phyloP scores from a whole-genome alignment of 2,888 invertebrate genomes.

The Aphidoletes aphidimyza region DNA sequence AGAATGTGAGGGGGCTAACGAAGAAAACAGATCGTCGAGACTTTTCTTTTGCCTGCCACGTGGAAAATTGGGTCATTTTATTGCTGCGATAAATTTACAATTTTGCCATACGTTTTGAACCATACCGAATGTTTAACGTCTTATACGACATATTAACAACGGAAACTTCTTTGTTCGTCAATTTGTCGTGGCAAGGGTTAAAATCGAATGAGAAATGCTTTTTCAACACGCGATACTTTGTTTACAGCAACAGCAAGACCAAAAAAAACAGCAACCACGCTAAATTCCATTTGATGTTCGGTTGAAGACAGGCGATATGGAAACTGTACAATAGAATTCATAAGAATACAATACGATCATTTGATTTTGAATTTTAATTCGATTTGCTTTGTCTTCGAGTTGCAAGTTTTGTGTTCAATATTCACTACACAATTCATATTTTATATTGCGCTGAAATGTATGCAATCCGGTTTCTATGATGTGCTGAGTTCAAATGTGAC shows the following conservation, averaged over 20 bases:
- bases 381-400: neutral
- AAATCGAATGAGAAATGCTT: neutral
- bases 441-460: neutral
- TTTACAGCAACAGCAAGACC: no score
- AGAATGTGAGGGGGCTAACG: neutral
- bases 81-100: neutral
- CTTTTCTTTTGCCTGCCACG: neutral
- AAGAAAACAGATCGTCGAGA: neutral
- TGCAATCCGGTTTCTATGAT: neutral
- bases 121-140: neutral
- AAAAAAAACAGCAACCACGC: no score
- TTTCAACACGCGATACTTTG: neutral
- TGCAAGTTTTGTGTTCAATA: neutral
- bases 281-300: no score
- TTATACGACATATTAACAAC: constrained; percentile 14
- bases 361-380: neutral
- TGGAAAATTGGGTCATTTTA: constrained; percentile 22
- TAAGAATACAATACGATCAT: no score
- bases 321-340: no score
- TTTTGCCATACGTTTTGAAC: neutral
- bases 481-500: neutral
- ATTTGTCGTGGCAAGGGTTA: constrained; percentile 31
- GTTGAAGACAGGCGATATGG: no score
- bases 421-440: neutral
- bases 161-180: neutral